Evolutionary conservation across 92 coral and sea anemone genomes (phyloP).

Genomic region (Scolanthus callimorphus): DNA sequence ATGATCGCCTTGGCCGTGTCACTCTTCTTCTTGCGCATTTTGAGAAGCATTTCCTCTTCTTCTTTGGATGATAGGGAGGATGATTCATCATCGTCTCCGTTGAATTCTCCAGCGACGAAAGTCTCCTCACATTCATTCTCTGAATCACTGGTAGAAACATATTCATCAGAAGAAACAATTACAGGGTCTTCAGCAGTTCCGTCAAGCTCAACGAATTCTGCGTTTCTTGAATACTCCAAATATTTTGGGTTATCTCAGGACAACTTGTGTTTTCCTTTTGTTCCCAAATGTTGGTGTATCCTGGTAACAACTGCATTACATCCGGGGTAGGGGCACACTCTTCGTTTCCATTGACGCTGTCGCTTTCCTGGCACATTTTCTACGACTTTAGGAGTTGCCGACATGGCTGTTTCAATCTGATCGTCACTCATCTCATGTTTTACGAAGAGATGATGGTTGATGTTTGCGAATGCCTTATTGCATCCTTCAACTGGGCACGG

Average conservation of each 20-base stretch:
- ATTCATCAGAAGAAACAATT: background rate
- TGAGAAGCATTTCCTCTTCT: conserved; percentile 10
- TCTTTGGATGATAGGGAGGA: conserved; percentile 9
- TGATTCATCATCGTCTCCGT: background rate
- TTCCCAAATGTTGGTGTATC: conserved; percentile 22
- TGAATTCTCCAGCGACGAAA: background rate
- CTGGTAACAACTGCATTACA: conserved; percentile 7
- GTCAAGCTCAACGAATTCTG: conserved; percentile 13
- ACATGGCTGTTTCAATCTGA: background rate
- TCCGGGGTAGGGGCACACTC: conserved; percentile 24
- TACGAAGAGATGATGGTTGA: conserved; percentile 4
- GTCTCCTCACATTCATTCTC: background rate
- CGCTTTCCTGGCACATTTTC: conserved; percentile 6
- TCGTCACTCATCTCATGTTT: conserved; percentile 4
- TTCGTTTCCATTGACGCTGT: conserved; percentile 22
- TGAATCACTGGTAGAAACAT: background rate
- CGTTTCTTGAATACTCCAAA: conserved; percentile 3
- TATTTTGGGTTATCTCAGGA: conserved; percentile 14
- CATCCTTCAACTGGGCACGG: conserved; percentile 25
- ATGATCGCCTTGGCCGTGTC: conserved; percentile 23
- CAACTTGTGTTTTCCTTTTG: conserved; percentile 13
- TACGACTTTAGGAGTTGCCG: background rate
- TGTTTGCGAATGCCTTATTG: conserved; percentile 8
- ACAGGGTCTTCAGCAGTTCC: background rate
- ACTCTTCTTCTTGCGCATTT: conserved; percentile 6